These are phyloP conservation scores for Gnathonemus longibarbis DNA, from an alignment of 2,113 vertebrate species.

Conservation along the genomic window DNA sequence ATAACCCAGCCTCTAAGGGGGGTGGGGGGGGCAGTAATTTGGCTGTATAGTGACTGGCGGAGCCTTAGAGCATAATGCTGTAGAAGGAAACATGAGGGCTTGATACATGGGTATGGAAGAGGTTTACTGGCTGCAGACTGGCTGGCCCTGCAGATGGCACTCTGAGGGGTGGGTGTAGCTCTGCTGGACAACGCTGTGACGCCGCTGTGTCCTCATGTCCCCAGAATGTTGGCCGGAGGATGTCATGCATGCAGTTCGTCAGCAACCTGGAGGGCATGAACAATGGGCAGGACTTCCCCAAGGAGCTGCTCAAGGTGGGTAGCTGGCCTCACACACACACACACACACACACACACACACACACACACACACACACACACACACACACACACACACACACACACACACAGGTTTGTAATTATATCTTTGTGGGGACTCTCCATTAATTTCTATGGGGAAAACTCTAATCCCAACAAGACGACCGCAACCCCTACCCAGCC, in stretches of 20 bases:
- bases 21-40: background rate
- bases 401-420: background rate
- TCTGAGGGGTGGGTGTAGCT: background rate
- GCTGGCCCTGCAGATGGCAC: background rate
- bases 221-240: conserved; percentile 90
- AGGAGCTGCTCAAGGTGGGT: conserved; percentile 90
- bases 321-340: conserved; percentile 22
- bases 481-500: too few relatives aligned
- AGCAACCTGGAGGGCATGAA: conserved; percentile 90
- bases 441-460: too few relatives aligned
- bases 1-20: background rate
- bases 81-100: background rate
- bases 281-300: conserved; percentile 81
- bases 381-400: background rate
- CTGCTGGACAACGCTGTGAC: background rate
- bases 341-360: conserved; percentile 9
- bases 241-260: conserved; percentile 88
- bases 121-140: background rate
- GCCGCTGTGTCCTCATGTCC: background rate
- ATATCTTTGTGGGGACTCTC: too few relatives aligned
- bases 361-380: background rate
- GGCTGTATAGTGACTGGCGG: background rate
- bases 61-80: background rate
- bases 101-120: background rate
- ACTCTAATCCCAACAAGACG: too few relatives aligned